Conservation (phyloP, 2,888 invertebrate genomes). For the Listrodromus nycthemerus region DNA sequence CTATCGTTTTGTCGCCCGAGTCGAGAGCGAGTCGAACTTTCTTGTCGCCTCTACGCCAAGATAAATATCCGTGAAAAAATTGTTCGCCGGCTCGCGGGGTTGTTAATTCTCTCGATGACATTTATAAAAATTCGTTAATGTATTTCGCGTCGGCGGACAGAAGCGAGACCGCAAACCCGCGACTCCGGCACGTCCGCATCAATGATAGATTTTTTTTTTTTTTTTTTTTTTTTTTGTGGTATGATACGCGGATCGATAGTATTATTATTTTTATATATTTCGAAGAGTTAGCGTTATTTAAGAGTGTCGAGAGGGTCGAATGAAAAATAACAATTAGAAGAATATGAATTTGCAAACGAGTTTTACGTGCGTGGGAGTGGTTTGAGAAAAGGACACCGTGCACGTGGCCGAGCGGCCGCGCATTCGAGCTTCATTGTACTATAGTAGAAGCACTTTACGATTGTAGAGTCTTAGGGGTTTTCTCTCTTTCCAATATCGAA, state of each 20-base stretch:
- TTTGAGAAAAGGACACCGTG: neutral
- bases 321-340: constrained; percentile 44
- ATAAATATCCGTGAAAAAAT: constrained; percentile 20
- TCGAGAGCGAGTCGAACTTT: constrained; percentile 2
- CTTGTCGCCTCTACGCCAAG: constrained; percentile 21
- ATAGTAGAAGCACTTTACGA: constrained; percentile 74
- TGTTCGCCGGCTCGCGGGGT: neutral
- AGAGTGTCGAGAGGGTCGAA: constrained; percentile 63
- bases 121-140: neutral
- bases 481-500: constrained; percentile 56
- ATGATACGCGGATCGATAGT: constrained; percentile 75
- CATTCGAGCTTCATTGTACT: constrained; percentile 73
- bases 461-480: constrained; percentile 52
- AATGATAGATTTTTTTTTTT: constrained; percentile 34
- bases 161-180: neutral
- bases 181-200: constrained; percentile 13
- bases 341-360: constrained; percentile 24
- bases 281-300: constrained; percentile 71
- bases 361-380: constrained; percentile 28
- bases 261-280: constrained; percentile 80
- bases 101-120: neutral
- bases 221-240: constrained; percentile 34
- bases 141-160: neutral
- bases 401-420: constrained; percentile 55
- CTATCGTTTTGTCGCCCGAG: constrained; percentile 33